Conservation (phyloP, 2,888 invertebrate genomes). For the Andrena bicolor region DNA sequence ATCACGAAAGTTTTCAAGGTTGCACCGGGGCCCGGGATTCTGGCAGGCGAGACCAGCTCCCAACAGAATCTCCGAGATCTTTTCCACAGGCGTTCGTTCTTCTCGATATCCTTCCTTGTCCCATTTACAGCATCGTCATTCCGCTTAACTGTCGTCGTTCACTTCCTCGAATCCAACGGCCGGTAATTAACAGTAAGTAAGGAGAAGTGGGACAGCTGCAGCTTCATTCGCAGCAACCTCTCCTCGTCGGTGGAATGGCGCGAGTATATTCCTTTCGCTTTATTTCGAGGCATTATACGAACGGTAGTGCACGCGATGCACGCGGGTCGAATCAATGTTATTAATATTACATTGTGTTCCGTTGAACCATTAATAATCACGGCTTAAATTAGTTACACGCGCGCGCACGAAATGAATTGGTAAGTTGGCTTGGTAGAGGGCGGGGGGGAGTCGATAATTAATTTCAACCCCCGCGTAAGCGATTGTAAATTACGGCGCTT, state of each 20-base stretch:
- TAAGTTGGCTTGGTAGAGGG: constrained; percentile 44
- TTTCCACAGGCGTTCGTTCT: neutral
- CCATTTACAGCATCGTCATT: neutral
- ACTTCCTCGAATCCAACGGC: too few species aligned
- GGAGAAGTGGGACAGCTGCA: too few species aligned
- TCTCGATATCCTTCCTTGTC: neutral
- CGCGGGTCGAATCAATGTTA: constrained; percentile 49
- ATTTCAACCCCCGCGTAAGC: constrained; percentile 57
- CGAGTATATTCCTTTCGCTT: neutral
- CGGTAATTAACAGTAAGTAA: too few species aligned
- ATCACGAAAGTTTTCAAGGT: constrained; percentile 63
- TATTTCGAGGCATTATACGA: neutral
- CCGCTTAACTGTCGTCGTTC: neutral
- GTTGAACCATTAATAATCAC: constrained; percentile 60
- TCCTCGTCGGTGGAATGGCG: too few species aligned
- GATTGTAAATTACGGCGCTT: constrained; percentile 50
- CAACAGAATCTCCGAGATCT: neutral
- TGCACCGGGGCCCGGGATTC: constrained; percentile 27
- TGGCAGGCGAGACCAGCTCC: constrained; percentile 2
- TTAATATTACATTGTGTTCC: constrained; percentile 63
- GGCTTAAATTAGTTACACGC: constrained; percentile 63
- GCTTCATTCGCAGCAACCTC: too few species aligned
- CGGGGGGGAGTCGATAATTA: constrained; percentile 48
- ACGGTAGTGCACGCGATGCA: neutral
- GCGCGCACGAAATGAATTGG: constrained; percentile 62